Evolutionary conservation across 2,888 invertebrate species (phyloP), one percentile per base, ranked within the genome.

Genomic region (Omphaloscelis lunosa): DNA sequence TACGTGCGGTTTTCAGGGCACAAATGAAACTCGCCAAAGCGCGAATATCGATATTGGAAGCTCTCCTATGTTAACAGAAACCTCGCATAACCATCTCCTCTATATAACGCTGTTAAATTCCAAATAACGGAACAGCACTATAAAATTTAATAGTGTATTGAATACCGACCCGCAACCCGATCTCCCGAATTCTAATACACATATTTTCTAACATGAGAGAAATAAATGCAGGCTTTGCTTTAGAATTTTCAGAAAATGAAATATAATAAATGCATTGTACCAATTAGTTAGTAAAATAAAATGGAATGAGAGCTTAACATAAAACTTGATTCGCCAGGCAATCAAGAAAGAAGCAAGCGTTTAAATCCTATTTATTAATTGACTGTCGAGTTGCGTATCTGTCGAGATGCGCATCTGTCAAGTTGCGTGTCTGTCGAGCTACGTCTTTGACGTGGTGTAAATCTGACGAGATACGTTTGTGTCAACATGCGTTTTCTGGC

Each of bases 31-130:
- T 75, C 68, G 65, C 75, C 75, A 83, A 72, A 75, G 65, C 85
- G 41, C 58, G 76, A 85, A 83, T 82, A 85, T 85, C 86, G 82
- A 85, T 85, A 82, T 71, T 59, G 56, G 69, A 75, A 71, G 45
- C 76, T 53, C 66, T 73, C 29, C 53, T 48, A 45, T 74, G 69
- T 81, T 75, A 75, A 67, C 70, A 74, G 67, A 71, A 81, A 73
- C 56, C 70, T 72, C 76, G 27, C 66, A 53, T 63, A 72, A 70
- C 72, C 69, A 71, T 72, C 58, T 51, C 75, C 62, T 58, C 23
- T 68, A 75, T 70, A 81, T 67, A 75, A 72, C 20, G 41, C 53
- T 67, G 34, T 76, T 71, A 76, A 83, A 83, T 71, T 73, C 53
- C 17, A 56, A 67, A 82, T 76, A 83, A 73, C 70, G 72, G 72